These are phyloP conservation scores for Paradoxurus hermaphroditus DNA, from an alignment of 2,113 vertebrate genomes.

Conservation along the genomic window DNA sequence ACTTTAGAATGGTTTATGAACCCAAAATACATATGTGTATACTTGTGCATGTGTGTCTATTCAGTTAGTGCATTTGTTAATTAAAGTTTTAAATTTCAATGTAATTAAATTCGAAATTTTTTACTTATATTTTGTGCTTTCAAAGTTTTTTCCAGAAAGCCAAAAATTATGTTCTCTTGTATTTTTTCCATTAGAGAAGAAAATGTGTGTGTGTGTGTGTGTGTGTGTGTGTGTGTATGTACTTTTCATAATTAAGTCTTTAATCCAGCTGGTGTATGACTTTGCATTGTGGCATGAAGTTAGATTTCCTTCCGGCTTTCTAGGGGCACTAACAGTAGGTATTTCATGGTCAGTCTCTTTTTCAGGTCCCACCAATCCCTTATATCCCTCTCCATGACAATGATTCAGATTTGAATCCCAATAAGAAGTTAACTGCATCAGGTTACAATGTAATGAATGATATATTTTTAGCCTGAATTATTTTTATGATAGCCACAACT, in stretches of 20 bases:
- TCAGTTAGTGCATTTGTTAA: neutral
- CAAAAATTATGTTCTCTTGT: neutral
- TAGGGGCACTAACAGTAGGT: constrained; percentile 52
- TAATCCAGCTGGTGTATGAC: neutral
- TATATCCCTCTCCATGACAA: constrained; percentile 85
- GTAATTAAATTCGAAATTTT: neutral
- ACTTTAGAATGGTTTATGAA: neutral
- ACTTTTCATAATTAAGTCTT: neutral
- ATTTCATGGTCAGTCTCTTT: constrained; percentile 64
- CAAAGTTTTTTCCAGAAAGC: neutral
- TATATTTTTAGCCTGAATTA: constrained; percentile 80
- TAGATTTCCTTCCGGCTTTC: neutral
- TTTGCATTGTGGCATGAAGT: neutral
- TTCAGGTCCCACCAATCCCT: neutral
- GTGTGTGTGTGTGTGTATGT: neutral
- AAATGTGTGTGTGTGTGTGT: neutral
- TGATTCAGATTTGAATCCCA: constrained; percentile 88
- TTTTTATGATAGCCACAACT: constrained; percentile 81
- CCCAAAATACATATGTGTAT: neutral
- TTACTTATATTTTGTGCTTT: neutral
- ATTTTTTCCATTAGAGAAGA: neutral
- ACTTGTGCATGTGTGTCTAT: neutral
- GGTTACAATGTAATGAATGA: constrained; percentile 82
- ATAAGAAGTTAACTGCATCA: constrained; percentile 79
- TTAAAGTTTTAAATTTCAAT: neutral